Base-by-base conservation (phyloP, 1,140 invertebrate genomes). In the Platyscapa corneri region DNA sequence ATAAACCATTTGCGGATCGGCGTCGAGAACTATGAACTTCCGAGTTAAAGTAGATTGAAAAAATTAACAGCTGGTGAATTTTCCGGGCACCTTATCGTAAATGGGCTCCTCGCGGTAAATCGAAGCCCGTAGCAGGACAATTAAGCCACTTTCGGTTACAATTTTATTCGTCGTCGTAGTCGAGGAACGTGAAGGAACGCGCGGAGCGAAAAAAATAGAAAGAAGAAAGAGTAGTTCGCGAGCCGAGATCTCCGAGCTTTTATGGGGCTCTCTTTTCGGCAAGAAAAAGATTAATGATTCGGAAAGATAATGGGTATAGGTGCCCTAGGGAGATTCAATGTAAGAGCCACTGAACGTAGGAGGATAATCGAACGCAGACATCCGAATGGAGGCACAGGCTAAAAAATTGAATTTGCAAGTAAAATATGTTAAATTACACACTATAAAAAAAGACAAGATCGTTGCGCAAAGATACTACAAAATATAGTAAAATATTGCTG, bases 251-350 rank as follows among this genome's bases (percentile, higher is more conserved):
- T 53, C 16, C 56, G 76, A 84, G 72, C 76, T 79, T 84, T 72
- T 79, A 84, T 79, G 76, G 76, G 18, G n/a, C 30, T 67, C 75
- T 70, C 75, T 76, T 83, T 79, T 84, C 82, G 65, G 7, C 76
- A 80, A 74, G 67, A 75, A 85, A 80, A 56, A 85, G 83, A 80
- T 85, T 85, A 85, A 85, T 80, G 83, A 80, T 80, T 80, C 77
- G 77, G 83, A 85, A 85, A 85, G 67, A 80, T 80, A 85, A 84
- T 79, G 67, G 77, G 46, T 64, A 3, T 37, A 72, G 83, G 39
- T 84, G 67, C 67, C 82, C 82, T 37, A 27, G 42, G 34, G 75
- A 84, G 60, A 37, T 78, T 39, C 75, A 56, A 46, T 70, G 75
- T 60, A 46, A 80, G 27, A 67, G 30, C 60, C 34, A 65, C 23